Conservation (phyloP, 2,113 vertebrate species). For the Leuciscus idus region DNA sequence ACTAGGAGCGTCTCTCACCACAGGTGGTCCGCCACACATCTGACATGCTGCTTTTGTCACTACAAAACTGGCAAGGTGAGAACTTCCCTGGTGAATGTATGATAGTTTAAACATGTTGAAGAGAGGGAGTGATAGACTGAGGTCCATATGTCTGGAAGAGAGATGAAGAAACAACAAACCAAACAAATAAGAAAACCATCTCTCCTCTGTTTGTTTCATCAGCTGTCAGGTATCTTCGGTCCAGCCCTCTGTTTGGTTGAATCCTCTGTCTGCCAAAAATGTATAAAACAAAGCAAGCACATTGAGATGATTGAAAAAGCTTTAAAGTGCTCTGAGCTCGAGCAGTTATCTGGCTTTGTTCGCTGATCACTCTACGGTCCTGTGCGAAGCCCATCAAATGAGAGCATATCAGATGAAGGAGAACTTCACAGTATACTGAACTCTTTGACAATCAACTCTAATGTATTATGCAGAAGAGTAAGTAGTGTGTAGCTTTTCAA, state of each 20-base stretch:
- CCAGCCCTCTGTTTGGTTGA: not conserved
- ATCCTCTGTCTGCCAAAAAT: not conserved
- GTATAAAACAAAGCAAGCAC: slow-evolving; percentile 25
- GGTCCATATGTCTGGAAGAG: slow-evolving; percentile 14
- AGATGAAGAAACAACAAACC: slow-evolving; percentile 16
- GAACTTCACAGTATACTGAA: not conserved
- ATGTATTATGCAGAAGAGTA: not conserved
- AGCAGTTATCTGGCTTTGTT: slow-evolving; percentile 9
- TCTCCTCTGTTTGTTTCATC: not conserved
- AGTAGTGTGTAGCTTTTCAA: not conserved
- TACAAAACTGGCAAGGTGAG: slow-evolving; percentile 65
- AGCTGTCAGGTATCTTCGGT: not conserved
- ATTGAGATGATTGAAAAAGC: slow-evolving; percentile 2
- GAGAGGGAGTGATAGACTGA: not conserved
- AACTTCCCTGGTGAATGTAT: slow-evolving; percentile 34
- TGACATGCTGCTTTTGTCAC: slow-evolving; percentile 62
- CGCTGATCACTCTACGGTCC: not conserved
- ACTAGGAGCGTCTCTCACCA: slow-evolving; percentile 24
- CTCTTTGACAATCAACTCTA: not conserved
- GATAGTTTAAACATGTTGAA: slow-evolving; percentile 13
- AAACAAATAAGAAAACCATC: slow-evolving; percentile 11
- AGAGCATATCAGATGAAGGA: not conserved
- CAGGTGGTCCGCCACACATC: slow-evolving; percentile 64
- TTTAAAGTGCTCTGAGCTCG: slow-evolving; percentile 27
- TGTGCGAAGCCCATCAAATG: not conserved